Percentiles rank a stretch among this genome's conserved stretches.
phyloP scores from a whole-genome alignment of 2,888 invertebrate species.

The Eupithecia abbreviata region DNA sequence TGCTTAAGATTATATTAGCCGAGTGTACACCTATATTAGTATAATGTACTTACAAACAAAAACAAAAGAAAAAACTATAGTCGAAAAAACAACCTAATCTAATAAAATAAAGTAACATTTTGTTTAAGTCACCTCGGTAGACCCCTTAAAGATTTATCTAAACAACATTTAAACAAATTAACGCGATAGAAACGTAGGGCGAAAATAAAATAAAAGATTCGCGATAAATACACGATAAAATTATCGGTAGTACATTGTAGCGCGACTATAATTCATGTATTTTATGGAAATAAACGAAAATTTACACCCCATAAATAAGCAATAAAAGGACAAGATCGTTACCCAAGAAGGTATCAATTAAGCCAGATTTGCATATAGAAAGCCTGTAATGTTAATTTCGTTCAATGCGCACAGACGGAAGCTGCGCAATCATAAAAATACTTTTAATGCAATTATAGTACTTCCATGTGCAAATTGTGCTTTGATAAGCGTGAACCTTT shows the following conservation, averaged over 20 bases:
- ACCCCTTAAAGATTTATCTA: no score
- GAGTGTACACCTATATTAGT: no score
- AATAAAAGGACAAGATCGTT: slow-evolving; percentile 43
- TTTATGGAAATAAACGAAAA: slow-evolving; percentile 32
- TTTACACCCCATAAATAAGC: slow-evolving; percentile 41
- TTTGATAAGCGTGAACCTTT: slow-evolving; percentile 60
- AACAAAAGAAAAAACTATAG: no score
- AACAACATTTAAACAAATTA: no score
- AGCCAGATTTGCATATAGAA: slow-evolving; percentile 61
- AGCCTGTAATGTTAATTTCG: slow-evolving; percentile 58
- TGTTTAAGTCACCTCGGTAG: no score
- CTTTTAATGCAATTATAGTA: slow-evolving; percentile 70
- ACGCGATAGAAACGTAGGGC: no score
- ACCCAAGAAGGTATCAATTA: slow-evolving; percentile 51
- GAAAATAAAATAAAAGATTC: no score
- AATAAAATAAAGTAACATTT: no score
- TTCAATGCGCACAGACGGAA: slow-evolving; percentile 54
- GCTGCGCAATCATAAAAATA: slow-evolving; percentile 61
- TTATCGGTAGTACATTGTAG: background rate
- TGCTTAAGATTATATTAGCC: no score
- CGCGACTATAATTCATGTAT: slow-evolving; percentile 17
- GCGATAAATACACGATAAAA: no score
- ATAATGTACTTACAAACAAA: no score
- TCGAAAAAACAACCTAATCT: no score
- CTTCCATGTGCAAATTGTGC: slow-evolving; percentile 61